phyloP scores from a whole-genome alignment of 2,113 vertebrate species.

The Ibidorhyncha struthersii region DNA sequence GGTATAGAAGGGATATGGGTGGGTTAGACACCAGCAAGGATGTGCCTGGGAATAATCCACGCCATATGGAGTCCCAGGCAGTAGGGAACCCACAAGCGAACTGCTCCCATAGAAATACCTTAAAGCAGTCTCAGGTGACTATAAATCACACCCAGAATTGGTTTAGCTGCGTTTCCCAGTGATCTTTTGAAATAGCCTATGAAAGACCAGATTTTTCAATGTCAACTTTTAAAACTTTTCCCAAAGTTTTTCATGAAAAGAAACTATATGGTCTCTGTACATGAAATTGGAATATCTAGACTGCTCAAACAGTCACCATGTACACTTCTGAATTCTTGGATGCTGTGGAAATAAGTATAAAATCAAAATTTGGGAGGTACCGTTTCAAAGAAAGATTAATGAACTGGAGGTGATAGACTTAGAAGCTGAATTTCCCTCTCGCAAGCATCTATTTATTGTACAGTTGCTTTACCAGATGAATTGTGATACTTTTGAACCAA shows the following conservation, averaged over 20 bases:
- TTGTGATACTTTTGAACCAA: background rate
- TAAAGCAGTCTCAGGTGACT: background rate
- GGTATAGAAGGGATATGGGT: background rate
- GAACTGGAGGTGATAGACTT: background rate
- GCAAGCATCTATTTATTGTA: background rate
- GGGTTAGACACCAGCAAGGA: background rate
- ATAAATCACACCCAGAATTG: background rate
- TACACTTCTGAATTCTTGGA: background rate
- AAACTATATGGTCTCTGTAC: background rate
- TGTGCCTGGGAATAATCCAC: background rate
- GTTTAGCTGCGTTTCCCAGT: background rate
- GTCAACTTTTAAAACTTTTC: background rate
- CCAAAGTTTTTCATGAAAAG: background rate
- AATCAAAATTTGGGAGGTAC: background rate
- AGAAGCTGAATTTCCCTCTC: background rate
- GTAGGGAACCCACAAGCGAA: background rate
- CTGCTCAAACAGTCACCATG: background rate
- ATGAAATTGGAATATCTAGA: background rate
- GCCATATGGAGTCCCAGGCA: background rate
- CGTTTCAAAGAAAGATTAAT: background rate
- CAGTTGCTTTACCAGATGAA: background rate
- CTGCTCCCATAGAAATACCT: background rate
- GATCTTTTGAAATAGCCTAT: background rate
- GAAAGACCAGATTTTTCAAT: background rate
- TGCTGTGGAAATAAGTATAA: background rate